Percentiles rank a stretch among this genome's conserved stretches.
phyloP scores from a whole-genome alignment of 2,797 vertebrate genomes.

The Chelmon rostratus region DNA sequence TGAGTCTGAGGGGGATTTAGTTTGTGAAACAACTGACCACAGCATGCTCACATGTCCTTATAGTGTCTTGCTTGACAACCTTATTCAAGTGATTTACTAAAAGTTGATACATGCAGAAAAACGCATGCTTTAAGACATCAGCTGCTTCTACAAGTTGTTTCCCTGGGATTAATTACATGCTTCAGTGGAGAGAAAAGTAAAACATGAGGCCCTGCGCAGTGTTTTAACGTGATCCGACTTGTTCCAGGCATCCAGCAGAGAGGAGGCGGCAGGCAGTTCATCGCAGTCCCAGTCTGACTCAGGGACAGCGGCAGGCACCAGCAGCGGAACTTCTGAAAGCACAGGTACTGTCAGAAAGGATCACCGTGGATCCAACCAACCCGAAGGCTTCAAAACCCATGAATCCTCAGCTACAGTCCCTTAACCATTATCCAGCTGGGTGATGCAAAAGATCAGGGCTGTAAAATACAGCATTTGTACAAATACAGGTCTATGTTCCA shows the following conservation, averaged over 20 bases:
- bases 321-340: constrained; percentile 78
- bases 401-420: neutral
- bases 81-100: neutral
- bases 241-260: constrained; percentile 69
- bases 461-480: neutral
- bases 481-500: neutral
- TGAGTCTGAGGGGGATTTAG: neutral
- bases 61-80: neutral
- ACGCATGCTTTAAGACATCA: neutral
- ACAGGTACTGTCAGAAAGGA: constrained; percentile 65
- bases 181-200: constrained; percentile 24
- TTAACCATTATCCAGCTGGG: neutral
- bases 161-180: constrained; percentile 19
- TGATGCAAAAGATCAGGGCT: neutral
- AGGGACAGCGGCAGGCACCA: constrained; percentile 62
- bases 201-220: neutral
- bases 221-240: constrained; percentile 4
- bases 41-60: neutral
- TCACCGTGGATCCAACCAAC: neutral
- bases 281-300: constrained; percentile 68
- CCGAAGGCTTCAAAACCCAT: neutral
- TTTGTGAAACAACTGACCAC: neutral
- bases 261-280: constrained; percentile 67
- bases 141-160: neutral
- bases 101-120: neutral